Conservation (phyloP, 1,140 invertebrate genomes). For the Holcopasites calliopsidis region DNA sequence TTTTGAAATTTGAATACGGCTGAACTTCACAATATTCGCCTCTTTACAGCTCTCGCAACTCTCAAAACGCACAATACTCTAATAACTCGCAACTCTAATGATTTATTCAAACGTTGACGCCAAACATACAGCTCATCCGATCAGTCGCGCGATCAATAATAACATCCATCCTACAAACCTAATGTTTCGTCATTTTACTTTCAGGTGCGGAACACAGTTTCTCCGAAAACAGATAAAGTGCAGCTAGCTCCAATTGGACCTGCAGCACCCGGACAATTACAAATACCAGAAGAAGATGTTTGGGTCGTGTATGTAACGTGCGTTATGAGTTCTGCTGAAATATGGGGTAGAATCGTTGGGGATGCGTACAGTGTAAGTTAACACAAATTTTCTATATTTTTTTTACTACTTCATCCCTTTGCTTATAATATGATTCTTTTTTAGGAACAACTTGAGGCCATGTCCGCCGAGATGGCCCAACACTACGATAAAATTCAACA, state of each 20-base stretch:
- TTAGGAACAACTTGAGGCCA: slow-evolving; percentile 80
- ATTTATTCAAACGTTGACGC: no score
- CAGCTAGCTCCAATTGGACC: slow-evolving; percentile 48
- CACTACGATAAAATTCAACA: slow-evolving; percentile 78
- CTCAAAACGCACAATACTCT: no score
- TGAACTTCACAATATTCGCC: no score
- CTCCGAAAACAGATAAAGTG: slow-evolving; percentile 42
- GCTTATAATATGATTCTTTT: slow-evolving; percentile 43
- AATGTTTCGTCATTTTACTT: not conserved
- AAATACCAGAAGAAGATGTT: slow-evolving; percentile 78
- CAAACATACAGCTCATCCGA: no score
- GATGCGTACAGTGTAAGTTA: slow-evolving; percentile 80
- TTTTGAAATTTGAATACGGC: no score
- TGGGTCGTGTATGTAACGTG: slow-evolving; percentile 81
- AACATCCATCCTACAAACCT: no score
- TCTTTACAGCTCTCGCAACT: no score
- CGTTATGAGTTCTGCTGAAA: slow-evolving; percentile 79
- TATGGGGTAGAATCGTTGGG: slow-evolving; percentile 81
- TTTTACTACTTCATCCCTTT: slow-evolving; percentile 8
- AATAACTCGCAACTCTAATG: no score
- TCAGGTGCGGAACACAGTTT: not conserved
- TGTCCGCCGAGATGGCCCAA: slow-evolving; percentile 80
- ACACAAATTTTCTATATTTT: not conserved
- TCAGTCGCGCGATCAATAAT: no score
- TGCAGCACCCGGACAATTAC: slow-evolving; percentile 69